These are phyloP conservation scores for Noctuana brunneofusca DNA, from an alignment of 2,888 invertebrate genomes.

Conservation along the genomic window DNA sequence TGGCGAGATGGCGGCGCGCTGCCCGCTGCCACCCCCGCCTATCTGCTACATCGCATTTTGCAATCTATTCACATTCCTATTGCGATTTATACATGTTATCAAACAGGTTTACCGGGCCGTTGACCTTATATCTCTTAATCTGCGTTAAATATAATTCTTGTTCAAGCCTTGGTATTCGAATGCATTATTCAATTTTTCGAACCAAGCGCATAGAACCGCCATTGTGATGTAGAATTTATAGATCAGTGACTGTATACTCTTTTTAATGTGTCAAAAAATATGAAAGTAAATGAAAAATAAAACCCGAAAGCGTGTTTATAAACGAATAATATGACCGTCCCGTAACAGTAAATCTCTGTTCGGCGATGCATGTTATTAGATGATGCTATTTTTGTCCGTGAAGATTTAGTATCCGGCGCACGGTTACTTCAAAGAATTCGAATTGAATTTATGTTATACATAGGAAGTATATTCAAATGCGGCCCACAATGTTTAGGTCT, in stretches of 20 bases:
- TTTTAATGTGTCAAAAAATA: neutral
- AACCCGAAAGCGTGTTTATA: conserved; percentile 33
- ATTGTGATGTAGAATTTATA: neutral
- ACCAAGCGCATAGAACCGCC: neutral
- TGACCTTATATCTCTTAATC: conserved; percentile 50
- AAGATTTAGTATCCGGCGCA: conserved; percentile 74
- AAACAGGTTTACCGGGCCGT: conserved; percentile 53
- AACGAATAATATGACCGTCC: conserved; percentile 43
- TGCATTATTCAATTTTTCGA: neutral
- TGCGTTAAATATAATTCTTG: conserved; percentile 38
- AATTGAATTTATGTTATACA: conserved; percentile 78
- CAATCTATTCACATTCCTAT: conserved; percentile 40
- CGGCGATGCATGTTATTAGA: conserved; percentile 67
- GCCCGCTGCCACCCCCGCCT: no score
- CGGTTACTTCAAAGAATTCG: conserved; percentile 78
- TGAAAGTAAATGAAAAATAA: conserved; percentile 3
- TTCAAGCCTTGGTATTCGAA: neutral
- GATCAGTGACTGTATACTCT: neutral
- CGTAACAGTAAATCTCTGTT: conserved; percentile 61
- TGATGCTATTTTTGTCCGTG: conserved; percentile 70
- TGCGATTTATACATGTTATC: conserved; percentile 39
- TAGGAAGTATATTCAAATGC: conserved; percentile 82
- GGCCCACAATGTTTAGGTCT: conserved; percentile 77
- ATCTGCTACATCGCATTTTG: no score
- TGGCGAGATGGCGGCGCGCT: no score